phyloP scores from a whole-genome alignment of 2,888 invertebrate species.

The Euplagia quadripunctaria region DNA sequence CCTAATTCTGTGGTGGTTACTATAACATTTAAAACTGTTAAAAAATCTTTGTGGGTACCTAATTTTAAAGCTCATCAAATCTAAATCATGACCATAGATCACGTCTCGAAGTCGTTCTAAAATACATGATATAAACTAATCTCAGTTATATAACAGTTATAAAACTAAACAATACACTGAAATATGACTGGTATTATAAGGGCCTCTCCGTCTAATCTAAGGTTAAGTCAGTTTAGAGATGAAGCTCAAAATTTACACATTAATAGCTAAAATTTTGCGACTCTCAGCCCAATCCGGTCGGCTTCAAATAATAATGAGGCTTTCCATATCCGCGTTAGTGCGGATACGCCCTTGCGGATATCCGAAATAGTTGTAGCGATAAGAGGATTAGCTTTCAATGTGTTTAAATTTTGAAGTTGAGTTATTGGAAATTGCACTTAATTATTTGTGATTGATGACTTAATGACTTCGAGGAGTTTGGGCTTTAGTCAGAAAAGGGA shows the following conservation, averaged over 20 bases:
- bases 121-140: slow-evolving; percentile 2
- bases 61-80: too few species aligned
- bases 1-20: too few species aligned
- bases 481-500: not conserved
- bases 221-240: slow-evolving; percentile 40
- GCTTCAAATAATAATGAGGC: slow-evolving; percentile 35
- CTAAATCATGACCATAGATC: too few species aligned
- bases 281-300: slow-evolving; percentile 33
- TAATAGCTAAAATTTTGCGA: slow-evolving; percentile 48
- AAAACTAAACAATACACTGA: slow-evolving; percentile 41
- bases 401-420: slow-evolving; percentile 3
- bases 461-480: not conserved
- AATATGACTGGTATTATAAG: slow-evolving; percentile 43
- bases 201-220: slow-evolving; percentile 37
- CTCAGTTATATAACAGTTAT: slow-evolving; percentile 30
- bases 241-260: slow-evolving; percentile 50
- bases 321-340: slow-evolving; percentile 37
- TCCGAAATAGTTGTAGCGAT: slow-evolving; percentile 28
- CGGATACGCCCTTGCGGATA: slow-evolving; percentile 44
- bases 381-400: slow-evolving; percentile 19
- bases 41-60: too few species aligned
- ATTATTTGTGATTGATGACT: not conserved
- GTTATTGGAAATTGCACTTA: slow-evolving; percentile 6
- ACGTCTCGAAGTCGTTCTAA: not conserved
- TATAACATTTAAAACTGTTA: too few species aligned